Percentiles rank a stretch among this genome's conserved stretches.
Conservation (phyloP, 2,888 invertebrate genomes). For the Lacanobia wlatinum region DNA sequence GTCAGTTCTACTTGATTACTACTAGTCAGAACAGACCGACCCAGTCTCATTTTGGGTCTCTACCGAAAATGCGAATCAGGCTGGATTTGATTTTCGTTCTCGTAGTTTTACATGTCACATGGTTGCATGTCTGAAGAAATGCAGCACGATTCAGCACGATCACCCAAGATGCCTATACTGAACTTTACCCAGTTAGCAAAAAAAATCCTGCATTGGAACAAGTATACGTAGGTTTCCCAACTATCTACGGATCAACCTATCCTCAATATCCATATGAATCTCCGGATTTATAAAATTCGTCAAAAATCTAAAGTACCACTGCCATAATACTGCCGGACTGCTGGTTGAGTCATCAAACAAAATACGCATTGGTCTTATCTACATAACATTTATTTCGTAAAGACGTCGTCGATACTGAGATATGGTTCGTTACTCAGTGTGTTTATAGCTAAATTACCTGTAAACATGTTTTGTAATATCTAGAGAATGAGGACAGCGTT, state of each 20-base stretch:
- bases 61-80: not conserved
- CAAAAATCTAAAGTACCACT: slow-evolving; percentile 16
- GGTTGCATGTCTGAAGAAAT: not conserved
- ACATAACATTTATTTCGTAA: slow-evolving; percentile 60
- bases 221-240: not conserved
- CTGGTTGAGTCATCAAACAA: slow-evolving; percentile 72
- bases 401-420: slow-evolving; percentile 52
- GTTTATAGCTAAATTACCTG: slow-evolving; percentile 45
- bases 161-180: not conserved
- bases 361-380: slow-evolving; percentile 72
- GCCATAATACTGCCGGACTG: slow-evolving; percentile 28
- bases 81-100: not conserved
- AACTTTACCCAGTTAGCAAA: not conserved
- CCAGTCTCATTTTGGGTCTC: not conserved
- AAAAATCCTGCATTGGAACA: not conserved
- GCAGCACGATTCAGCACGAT: slow-evolving; percentile 2
- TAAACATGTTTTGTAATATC: slow-evolving; percentile 20
- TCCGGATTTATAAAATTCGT: slow-evolving; percentile 19
- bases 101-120: too few relatives aligned
- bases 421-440: slow-evolving; percentile 47
- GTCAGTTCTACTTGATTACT: not conserved
- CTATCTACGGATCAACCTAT: not conserved
- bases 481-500: slow-evolving; percentile 5
- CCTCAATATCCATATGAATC: not conserved
- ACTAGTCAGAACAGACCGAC: not conserved